Percentiles rank a stretch among this genome's conserved stretches.
Evolutionary conservation across 2,797 vertebrate genomes (phyloP).

Genomic region (Pseudochromis fuscus): DNA sequence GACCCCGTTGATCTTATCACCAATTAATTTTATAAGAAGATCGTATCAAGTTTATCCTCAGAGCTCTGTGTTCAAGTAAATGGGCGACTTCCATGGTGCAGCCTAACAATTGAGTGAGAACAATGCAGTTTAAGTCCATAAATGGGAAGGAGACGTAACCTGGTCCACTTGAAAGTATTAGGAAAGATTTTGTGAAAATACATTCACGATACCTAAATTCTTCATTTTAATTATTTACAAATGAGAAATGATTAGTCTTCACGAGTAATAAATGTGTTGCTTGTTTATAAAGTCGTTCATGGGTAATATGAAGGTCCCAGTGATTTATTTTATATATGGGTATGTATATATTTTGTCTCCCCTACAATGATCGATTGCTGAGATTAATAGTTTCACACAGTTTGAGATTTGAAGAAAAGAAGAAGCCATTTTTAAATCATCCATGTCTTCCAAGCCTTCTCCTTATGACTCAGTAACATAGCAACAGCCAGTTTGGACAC

Average conservation of each 20-base stretch:
- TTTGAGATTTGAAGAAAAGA: conserved; percentile 20
- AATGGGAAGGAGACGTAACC: not conserved
- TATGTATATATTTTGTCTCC: not conserved
- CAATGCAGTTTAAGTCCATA: not conserved
- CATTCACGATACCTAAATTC: not conserved
- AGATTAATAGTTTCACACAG: conserved; percentile 3
- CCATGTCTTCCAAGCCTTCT: conserved; percentile 12
- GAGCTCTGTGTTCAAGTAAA: not conserved
- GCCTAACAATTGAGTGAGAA: not conserved
- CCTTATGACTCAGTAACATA: conserved; percentile 44
- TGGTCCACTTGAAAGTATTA: not conserved
- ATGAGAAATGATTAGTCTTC: not conserved
- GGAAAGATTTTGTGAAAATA: not conserved
- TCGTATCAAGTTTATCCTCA: not conserved
- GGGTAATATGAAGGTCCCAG: not conserved
- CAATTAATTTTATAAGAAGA: not conserved
- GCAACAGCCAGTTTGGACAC: conserved; percentile 43
- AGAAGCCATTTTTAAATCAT: conserved; percentile 44
- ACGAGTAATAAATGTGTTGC: not conserved
- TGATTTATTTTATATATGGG: not conserved
- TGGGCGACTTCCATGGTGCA: not conserved
- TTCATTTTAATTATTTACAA: not conserved
- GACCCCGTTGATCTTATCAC: too few relatives aligned
- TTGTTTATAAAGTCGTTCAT: not conserved
- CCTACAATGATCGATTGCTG: conserved; percentile 1